Base-by-base conservation (phyloP, 2,888 invertebrate genomes). In the Anodontia alba region DNA sequence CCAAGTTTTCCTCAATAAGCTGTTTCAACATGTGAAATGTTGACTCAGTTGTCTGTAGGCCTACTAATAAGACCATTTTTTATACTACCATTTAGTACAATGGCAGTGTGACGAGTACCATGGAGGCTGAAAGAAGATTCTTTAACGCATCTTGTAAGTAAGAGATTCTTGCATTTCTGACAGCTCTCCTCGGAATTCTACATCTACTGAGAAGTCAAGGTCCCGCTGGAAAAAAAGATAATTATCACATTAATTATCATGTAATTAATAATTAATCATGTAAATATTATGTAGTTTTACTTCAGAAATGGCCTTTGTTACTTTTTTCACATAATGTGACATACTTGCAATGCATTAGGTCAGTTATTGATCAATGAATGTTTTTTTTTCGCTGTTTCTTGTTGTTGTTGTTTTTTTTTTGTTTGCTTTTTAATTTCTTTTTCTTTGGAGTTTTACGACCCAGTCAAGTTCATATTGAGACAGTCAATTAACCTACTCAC, bases 161-260 rank as follows among this genome's bases (percentile, higher is more conserved):
- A 95, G 94, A 66, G 90, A 89, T 78, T 95, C 95, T 29, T 92
- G 88, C 83, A 95, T 91, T 33, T 93, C 91, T 62, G 94, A 94
- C 74, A 95, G 92, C 85, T 95, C 95, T 68, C 96, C 96, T 49
- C 98, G 97, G 95, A 99, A 99, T 92, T 98, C 97, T 69, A 99
- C 96, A 92, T 98, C 97, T 83, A 99, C 96, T 88, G 97, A 96
- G 95, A 99, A 99, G 95, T 99, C 99, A 86, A 99, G 96, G 95
- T 99, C 99, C 71, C 99, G 96, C 95, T 95, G 93, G 42, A 93
- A 91, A 73, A 78, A 76, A 86, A 80, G 15, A 46, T 46, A 46
- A 46, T 10, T 42, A 71, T 42, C n/a, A n/a, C n/a, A n/a, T n/a
- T n/a, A n/a, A n/a, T n/a, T n/a, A n/a, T n/a, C n/a, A 12, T 51